phyloP scores from a whole-genome alignment of 1,140 invertebrate genomes.

The Doryteuthis pealeii region DNA sequence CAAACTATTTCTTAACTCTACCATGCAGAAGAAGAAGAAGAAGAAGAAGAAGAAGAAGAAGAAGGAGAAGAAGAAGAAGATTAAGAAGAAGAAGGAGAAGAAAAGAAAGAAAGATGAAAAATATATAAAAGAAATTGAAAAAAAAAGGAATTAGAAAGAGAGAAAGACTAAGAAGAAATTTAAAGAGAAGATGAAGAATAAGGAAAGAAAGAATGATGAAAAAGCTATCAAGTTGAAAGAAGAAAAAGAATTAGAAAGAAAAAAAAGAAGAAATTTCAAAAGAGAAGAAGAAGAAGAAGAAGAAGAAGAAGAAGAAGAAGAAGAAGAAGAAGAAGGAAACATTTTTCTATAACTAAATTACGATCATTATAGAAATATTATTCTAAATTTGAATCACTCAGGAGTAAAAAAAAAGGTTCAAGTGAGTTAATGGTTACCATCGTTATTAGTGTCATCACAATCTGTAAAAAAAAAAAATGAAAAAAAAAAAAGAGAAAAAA shows the following conservation, averaged over 20 bases:
- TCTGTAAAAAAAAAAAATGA: too few relatives aligned
- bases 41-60: background rate
- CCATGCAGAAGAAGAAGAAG: background rate
- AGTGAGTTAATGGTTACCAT: too few relatives aligned
- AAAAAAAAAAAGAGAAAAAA: too few relatives aligned
- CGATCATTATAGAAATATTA: too few relatives aligned
- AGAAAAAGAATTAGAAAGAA: background rate
- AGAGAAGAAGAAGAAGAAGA: background rate
- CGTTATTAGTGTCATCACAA: too few relatives aligned
- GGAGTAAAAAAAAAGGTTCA: too few relatives aligned
- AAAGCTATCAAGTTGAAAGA: background rate
- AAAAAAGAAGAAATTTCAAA: background rate
- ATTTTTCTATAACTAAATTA: background rate
- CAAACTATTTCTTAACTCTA: too few relatives aligned
- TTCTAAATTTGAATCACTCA: too few relatives aligned
- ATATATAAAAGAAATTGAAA: background rate
- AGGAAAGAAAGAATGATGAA: background rate
- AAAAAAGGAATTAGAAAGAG: background rate
- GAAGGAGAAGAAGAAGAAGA: background rate
- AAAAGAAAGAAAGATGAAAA: background rate
- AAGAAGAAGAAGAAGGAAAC: background rate
- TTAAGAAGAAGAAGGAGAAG: background rate
- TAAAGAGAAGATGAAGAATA: background rate
- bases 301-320: background rate
- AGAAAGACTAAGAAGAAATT: background rate